phyloP scores from a whole-genome alignment of 2,888 invertebrate species.

The Dicyrtomina minuta region DNA sequence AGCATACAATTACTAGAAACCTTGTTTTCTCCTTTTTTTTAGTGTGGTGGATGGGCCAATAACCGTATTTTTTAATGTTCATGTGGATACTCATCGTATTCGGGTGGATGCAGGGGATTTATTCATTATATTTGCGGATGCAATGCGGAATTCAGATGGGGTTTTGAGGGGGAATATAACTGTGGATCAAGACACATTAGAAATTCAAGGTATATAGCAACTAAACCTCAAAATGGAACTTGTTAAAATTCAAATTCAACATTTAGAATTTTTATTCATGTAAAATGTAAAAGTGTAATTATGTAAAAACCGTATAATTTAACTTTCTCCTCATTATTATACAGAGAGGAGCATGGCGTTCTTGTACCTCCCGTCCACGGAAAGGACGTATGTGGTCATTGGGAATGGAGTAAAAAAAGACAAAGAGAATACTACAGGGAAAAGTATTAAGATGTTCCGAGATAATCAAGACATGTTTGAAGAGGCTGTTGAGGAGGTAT shows the following conservation, averaged over 20 bases:
- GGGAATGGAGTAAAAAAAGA: slow-evolving; percentile 27
- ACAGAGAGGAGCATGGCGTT: slow-evolving; percentile 52
- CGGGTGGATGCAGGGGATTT: slow-evolving; percentile 63
- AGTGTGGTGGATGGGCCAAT: slow-evolving; percentile 71
- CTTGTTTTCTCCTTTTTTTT: slow-evolving; percentile 31
- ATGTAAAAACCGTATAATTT: not conserved
- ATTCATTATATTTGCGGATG: slow-evolving; percentile 63
- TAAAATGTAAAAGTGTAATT: not conserved
- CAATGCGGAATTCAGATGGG: slow-evolving; percentile 43
- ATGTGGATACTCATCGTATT: slow-evolving; percentile 69
- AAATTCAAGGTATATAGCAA: slow-evolving; percentile 48
- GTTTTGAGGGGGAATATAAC: slow-evolving; percentile 45
- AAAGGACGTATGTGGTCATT: slow-evolving; percentile 46
- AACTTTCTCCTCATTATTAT: not conserved
- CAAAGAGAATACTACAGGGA: slow-evolving; percentile 7
- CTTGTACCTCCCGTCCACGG: slow-evolving; percentile 51
- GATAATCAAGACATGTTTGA: slow-evolving; percentile 26
- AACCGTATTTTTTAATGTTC: slow-evolving; percentile 80
- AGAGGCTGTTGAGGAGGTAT: not conserved
- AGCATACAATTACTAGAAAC: not conserved
- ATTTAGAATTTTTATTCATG: not conserved
- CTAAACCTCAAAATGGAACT: not conserved
- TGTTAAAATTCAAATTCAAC: not conserved
- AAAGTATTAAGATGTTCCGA: slow-evolving; percentile 20
- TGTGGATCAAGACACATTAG: slow-evolving; percentile 50